Conservation (phyloP, 2,797 vertebrate species). For the Gouania willdenowi region DNA sequence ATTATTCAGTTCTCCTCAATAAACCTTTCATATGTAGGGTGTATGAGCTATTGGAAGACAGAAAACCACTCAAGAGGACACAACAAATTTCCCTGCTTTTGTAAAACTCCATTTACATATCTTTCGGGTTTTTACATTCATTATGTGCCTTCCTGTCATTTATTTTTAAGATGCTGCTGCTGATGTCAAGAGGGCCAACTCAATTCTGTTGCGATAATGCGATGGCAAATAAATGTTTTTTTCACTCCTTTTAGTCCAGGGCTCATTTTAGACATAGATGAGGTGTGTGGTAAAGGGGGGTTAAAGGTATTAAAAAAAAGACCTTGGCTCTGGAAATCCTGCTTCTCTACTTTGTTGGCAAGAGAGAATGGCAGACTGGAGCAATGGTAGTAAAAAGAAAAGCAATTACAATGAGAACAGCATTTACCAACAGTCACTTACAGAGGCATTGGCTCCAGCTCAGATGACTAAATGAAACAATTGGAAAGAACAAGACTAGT, state of each 20-base stretch:
- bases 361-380: constrained; percentile 34
- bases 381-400: constrained; percentile 40
- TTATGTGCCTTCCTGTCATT: no score
- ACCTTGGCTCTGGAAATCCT: constrained; percentile 21
- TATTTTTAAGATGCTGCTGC: no score
- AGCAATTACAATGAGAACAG: constrained; percentile 48
- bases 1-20: no score
- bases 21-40: no score
- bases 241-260: constrained; percentile 8
- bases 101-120: no score
- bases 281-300: constrained; percentile 21
- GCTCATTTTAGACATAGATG: constrained; percentile 13
- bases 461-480: constrained; percentile 22
- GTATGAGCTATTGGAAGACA: no score
- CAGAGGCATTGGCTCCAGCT: constrained; percentile 33
- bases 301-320: constrained; percentile 15
- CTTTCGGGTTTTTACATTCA: no score
- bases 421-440: constrained; percentile 43
- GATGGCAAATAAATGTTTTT: no score
- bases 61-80: no score
- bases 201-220: no score
- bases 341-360: constrained; percentile 22
- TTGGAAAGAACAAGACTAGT: constrained; percentile 21
- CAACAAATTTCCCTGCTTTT: no score
- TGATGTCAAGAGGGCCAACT: no score